Evolutionary conservation across 2,113 vertebrate genomes (phyloP).

Genomic region (Eptatretus burgeri): DNA sequence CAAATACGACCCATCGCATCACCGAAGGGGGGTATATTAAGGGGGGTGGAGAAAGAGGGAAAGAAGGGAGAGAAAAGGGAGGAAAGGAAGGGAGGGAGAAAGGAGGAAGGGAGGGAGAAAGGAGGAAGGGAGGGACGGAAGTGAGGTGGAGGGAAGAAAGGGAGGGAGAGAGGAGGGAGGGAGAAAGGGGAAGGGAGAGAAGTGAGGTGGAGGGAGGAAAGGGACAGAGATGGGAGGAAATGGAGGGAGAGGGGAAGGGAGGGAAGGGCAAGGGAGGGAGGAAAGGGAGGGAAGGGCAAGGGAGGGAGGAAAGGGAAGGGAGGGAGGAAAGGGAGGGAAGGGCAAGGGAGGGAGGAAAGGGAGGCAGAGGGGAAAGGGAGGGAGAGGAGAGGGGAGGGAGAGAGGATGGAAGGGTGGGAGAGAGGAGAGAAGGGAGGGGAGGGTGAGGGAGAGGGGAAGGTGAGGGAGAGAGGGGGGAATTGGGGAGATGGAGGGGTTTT

Average conservation of each 20-base stretch:
- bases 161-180: not conserved
- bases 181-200: not conserved
- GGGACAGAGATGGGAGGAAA: not conserved
- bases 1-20: too few species aligned
- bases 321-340: not conserved
- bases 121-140: not conserved
- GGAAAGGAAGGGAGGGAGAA: not conserved
- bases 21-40: not conserved
- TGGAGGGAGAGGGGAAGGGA: not conserved
- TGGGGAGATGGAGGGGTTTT: too few species aligned
- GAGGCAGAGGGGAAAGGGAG: not conserved
- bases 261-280: not conserved
- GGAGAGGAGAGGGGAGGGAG: not conserved
- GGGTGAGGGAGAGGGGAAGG: not conserved
- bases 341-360: not conserved
- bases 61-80: not conserved
- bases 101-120: not conserved
- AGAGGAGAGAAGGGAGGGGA: not conserved
- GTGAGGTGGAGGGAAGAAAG: not conserved
- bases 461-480: too few species aligned
- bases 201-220: not conserved
- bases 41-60: not conserved
- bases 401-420: not conserved
- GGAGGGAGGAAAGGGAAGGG: not conserved
- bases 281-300: not conserved